A percentile compares a stretch with the other conserved stretches of the same genome.
Conservation (phyloP, 2,113 vertebrate species). For the Apteryx owenii region DNA sequence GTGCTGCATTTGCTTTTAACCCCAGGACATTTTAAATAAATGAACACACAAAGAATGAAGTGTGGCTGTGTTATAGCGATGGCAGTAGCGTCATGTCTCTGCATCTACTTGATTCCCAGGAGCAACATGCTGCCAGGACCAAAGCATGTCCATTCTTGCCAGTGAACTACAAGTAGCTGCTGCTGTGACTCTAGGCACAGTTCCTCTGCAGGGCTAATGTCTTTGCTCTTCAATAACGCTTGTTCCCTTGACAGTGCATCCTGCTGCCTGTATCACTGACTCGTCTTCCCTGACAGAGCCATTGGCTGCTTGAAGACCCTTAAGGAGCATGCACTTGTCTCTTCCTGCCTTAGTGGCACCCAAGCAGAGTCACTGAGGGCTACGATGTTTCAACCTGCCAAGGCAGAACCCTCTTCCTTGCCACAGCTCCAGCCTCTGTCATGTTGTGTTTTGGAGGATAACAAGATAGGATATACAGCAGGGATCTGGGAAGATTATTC, state of each 20-base stretch:
- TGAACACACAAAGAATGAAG: neutral
- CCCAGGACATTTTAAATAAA: neutral
- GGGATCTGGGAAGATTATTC: neutral
- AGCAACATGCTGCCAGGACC: neutral
- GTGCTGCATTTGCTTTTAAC: neutral
- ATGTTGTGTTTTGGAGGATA: neutral
- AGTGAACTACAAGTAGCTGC: neutral
- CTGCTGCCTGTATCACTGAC: neutral
- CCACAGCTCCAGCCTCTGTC: neutral
- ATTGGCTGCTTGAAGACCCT: neutral
- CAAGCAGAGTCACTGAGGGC: neutral
- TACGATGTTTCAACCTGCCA: neutral
- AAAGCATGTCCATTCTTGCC: neutral
- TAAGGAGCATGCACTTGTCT: neutral
- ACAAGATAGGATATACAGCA: neutral
- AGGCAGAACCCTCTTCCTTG: neutral
- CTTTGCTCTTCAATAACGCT: neutral
- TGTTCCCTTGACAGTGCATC: neutral
- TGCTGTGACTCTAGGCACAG: neutral
- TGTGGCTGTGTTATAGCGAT: fast-evolving
- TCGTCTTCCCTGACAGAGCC: neutral
- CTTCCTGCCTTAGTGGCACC: neutral
- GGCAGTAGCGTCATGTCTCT: neutral
- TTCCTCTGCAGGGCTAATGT: neutral
- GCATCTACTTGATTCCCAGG: neutral